Base-by-base conservation (phyloP, 2,888 invertebrate species). In the Noctua fimbriata region DNA sequence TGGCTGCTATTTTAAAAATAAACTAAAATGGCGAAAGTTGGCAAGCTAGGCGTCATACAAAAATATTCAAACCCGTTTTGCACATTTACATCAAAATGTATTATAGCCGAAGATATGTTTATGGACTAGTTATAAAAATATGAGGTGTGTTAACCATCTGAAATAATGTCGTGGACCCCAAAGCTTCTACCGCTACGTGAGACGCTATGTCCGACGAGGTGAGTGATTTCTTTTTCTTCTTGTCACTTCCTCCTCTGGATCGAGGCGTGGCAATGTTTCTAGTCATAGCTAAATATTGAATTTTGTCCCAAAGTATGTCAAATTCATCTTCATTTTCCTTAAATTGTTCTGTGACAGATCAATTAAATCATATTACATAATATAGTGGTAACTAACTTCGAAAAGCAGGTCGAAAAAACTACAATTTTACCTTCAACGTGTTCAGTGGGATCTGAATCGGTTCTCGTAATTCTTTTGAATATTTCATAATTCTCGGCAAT, bases 101-200 rank as follows among this genome's bases (percentile, higher is more conserved):
- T 41, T 63, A 18, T 28, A 74, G 63, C 41, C 36, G 4, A 75
- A 41, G 49, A 49, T 18, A n/a, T 14, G 12, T 36, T 36, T 63
- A 65, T 12, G 12, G 36, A 52, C 18, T 49, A 44, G n/a, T 69
- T 32, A 49, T 21, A 47, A 66, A 41, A 66, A 73, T 32, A 66
- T 16, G 49, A 75, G 49, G 16, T 60, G 18, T 10, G 21, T 41
- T 63, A 86, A 96, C 96, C 94, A 94, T 93, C 72, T 95, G 93
- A 90, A 96, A 96, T 92, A 96, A 92, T 4, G 94, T 94, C 6
- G 94, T 91, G 24, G 96, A 94, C 67, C 96, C 96, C 82, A 94
- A 89, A 5, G 92, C 94, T 75, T 90, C 93, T 73, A 93, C 58
- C 21, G 90, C 93, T n/a, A 92, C 88, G 58, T 93, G 92, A 24